Percentiles rank a stretch among this genome's conserved stretches.
These are phyloP conservation scores for Zaprionus nigranus DNA, from an alignment of 1,140 invertebrate species.

Conservation along the genomic window DNA sequence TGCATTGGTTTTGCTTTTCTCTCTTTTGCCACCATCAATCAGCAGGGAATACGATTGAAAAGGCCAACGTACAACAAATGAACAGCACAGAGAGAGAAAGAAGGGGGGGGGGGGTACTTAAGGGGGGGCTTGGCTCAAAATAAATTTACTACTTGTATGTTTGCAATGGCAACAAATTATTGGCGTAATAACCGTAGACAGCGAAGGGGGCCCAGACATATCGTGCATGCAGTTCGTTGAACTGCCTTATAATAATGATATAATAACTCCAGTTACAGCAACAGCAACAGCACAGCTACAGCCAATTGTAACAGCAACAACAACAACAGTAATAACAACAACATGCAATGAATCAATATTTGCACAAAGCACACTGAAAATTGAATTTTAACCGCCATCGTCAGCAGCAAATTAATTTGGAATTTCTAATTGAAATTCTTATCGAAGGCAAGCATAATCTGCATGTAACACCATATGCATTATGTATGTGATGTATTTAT, in stretches of 20 bases:
- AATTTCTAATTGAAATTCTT: slow-evolving; percentile 3
- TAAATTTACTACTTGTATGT: slow-evolving; percentile 13
- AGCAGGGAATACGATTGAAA: slow-evolving; percentile 47
- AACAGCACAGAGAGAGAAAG: neutral
- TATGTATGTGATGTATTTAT: neutral
- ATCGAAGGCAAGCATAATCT: neutral
- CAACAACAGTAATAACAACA: neutral
- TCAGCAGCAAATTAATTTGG: neutral
- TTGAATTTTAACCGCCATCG: neutral
- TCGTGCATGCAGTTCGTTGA: slow-evolving; percentile 47
- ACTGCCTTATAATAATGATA: slow-evolving; percentile 32
- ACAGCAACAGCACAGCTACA: neutral
- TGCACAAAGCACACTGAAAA: neutral
- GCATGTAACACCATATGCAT: neutral
- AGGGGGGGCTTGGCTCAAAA: neutral
- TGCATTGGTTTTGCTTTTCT: neutral
- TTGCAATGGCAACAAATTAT: slow-evolving; percentile 45
- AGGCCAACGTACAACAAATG: slow-evolving; percentile 27
- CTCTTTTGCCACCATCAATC: slow-evolving; percentile 54
- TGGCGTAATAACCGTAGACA: slow-evolving; percentile 41
- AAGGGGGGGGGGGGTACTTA: neutral
- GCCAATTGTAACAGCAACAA: neutral
- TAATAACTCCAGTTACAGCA: slow-evolving; percentile 17
- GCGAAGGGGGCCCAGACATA: slow-evolving; percentile 30
- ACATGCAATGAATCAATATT: slow-evolving; percentile 5